Base-by-base conservation (phyloP, 2,888 invertebrate species). In the Nasonia oneida region DNA sequence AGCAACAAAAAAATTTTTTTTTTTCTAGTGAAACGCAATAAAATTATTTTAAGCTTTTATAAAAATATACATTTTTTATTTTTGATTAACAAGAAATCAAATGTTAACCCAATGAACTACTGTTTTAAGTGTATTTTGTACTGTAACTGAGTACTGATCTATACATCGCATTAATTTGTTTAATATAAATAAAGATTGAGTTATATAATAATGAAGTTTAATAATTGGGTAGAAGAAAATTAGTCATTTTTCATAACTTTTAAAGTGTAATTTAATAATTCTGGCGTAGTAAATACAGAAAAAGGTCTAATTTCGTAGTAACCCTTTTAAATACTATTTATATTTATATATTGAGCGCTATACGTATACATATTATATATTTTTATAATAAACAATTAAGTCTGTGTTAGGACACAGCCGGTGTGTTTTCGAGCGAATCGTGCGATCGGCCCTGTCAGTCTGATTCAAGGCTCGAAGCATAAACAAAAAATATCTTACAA, bases 401-500 rank as follows among this genome's bases (percentile, higher is more conserved):
- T 57, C 53, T 75, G n/a, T 39, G 4, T 61, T 80, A 53, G 23
- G 29, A 70, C 70, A 50, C 79, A 70, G 70, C 53, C 70, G 39
- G n/a, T 23, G 61, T 70, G 50, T 47, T 70, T 80, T 33, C 70
- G 50, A 70, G 67, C 47, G 33, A 70, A 80, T 80, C 50, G 79
- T 71, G 50, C 70, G 37, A 67, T 78, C 78, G 42, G 47, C 47
- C 67, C 67, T 42, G 67, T 79, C 79, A 79, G 70, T 79, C 79
- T 53, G 37, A 71, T 71, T 80, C 47, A 70, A 80, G 80, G 71
- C 37, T 80, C 53, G 18, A 80, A 80, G 57, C 80, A 53, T 53
- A 70, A 77, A 23, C 50, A 5, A 77, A 61, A 39, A 77, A 33
- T 76, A 57, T 76, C 57, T 37, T 50, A 39, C 10, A 79, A 18